These are phyloP conservation scores for Aulostomus chinensis DNA, from an alignment of 2,797 vertebrate species.

Conservation along the genomic window DNA sequence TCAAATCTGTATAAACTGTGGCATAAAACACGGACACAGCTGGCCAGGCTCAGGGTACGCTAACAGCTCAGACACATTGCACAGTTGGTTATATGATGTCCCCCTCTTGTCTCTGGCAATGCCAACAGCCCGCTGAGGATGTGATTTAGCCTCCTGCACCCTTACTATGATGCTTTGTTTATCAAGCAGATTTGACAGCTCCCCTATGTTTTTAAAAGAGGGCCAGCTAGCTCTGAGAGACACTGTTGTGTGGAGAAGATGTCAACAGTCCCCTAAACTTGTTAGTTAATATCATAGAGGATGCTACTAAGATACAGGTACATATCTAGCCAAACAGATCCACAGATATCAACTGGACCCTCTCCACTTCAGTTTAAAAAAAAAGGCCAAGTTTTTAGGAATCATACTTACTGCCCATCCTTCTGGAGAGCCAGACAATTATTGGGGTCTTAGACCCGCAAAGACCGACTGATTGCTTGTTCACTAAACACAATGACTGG, in stretches of 20 bases:
- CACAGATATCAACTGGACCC: no score
- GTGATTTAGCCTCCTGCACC: slow-evolving; percentile 5
- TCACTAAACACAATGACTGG: no score
- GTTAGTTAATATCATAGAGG: no score
- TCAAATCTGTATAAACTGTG: slow-evolving; percentile 21
- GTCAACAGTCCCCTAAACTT: not conserved
- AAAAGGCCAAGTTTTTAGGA: no score
- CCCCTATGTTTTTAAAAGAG: slow-evolving; percentile 9
- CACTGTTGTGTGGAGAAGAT: not conserved
- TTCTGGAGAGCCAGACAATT: no score
- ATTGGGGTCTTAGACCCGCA: no score
- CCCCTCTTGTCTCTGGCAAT: slow-evolving; percentile 11
- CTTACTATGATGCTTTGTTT: slow-evolving; percentile 8
- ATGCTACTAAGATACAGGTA: no score
- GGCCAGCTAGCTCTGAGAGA: slow-evolving; percentile 4
- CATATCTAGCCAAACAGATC: no score
- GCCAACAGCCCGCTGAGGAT: slow-evolving; percentile 14
- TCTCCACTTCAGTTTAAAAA: no score
- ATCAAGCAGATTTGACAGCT: slow-evolving; percentile 33
- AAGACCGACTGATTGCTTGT: no score
- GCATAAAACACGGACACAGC: slow-evolving; percentile 30
- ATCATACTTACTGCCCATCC: no score
- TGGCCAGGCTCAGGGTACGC: slow-evolving; percentile 13
- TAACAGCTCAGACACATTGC: slow-evolving; percentile 44
- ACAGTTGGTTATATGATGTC: slow-evolving; percentile 14